These are phyloP conservation scores for Vulpes lagopus DNA, from an alignment of 2,113 vertebrate genomes.

Conservation along the genomic window DNA sequence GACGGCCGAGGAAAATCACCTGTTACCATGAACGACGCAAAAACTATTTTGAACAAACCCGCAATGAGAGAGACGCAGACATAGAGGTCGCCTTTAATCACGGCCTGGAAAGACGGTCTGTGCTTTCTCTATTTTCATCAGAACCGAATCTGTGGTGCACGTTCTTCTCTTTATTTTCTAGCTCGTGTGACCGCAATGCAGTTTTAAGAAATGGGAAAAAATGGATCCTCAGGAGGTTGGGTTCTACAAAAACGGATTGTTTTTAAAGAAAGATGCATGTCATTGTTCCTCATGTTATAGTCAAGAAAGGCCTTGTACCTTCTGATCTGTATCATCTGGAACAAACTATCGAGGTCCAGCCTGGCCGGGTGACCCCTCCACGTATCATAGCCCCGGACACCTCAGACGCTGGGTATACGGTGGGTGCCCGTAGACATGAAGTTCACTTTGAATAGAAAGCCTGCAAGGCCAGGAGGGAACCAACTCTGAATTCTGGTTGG, in stretches of 20 bases:
- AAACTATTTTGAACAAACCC: slow-evolving; percentile 58
- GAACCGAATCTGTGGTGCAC: background rate
- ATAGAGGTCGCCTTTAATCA: background rate
- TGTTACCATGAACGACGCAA: background rate
- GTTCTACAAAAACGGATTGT: background rate
- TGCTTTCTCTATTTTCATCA: background rate
- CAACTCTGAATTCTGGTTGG: background rate
- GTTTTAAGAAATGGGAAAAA: slow-evolving; percentile 37
- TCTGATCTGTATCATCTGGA: background rate
- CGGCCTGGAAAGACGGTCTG: background rate
- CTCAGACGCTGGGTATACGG: background rate
- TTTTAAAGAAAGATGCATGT: background rate
- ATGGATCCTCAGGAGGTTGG: background rate
- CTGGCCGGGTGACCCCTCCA: background rate
- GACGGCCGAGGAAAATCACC: slow-evolving; percentile 28
- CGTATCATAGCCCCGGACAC: background rate
- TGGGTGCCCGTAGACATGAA: background rate
- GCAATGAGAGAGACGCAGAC: background rate
- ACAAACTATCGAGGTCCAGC: background rate
- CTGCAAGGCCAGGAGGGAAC: background rate
- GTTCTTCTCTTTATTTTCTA: background rate
- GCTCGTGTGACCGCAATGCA: background rate
- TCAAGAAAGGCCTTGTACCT: background rate
- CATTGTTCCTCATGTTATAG: background rate
- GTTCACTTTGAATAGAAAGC: background rate